Percentiles rank a stretch among this genome's conserved stretches.
These are phyloP conservation scores for Sphinx pinastri DNA, from an alignment of 2,888 invertebrate genomes.

Conservation along the genomic window DNA sequence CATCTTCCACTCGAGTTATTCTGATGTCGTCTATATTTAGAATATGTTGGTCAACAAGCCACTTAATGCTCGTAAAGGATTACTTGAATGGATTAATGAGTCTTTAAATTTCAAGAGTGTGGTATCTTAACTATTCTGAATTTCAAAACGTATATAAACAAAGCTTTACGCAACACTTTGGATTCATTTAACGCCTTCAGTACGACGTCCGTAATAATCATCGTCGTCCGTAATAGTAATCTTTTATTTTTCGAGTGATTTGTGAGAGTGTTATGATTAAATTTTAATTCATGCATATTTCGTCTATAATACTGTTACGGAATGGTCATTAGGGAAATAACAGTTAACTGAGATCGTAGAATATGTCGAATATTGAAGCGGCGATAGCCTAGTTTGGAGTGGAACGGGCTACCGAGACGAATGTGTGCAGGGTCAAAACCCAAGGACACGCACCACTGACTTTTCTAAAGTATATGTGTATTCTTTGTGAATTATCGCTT, in stretches of 20 bases:
- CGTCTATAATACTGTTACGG: background rate
- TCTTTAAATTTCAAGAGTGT: constrained; percentile 10
- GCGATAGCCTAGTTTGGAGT: no score
- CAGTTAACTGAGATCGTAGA: no score
- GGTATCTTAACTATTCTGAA: constrained; percentile 7
- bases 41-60: constrained; percentile 39
- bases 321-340: background rate
- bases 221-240: no score
- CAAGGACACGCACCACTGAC: no score
- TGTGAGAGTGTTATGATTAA: background rate
- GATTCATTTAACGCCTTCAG: constrained; percentile 1
- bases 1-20: constrained; percentile 32
- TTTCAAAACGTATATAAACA: constrained; percentile 6
- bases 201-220: background rate
- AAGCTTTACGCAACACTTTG: background rate
- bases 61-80: constrained; percentile 23
- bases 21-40: constrained; percentile 39
- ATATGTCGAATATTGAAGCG: no score
- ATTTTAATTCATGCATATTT: background rate
- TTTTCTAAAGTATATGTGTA: no score
- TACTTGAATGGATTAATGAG: constrained; percentile 19
- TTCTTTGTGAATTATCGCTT: no score
- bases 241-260: background rate
- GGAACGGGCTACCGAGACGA: no score
- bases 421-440: no score